Percentiles rank a stretch among this genome's conserved stretches.
Evolutionary conservation across 2,888 invertebrate genomes (phyloP).

Genomic region (Pseudococcus viburni): DNA sequence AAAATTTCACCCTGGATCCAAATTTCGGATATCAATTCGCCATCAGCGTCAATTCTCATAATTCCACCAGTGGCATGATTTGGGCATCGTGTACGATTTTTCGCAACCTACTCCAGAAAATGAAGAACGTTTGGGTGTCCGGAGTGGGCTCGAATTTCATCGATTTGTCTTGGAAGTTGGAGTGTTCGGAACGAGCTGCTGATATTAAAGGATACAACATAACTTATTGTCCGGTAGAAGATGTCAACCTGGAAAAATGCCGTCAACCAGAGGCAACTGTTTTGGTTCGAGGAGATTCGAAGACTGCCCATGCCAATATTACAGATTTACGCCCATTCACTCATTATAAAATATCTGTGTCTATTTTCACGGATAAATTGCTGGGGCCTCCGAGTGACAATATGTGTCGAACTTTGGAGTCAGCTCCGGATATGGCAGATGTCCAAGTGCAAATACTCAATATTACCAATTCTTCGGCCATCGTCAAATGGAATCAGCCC

Average conservation of each 20-base stretch:
- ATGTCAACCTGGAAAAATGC: neutral
- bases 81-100: conserved; percentile 85
- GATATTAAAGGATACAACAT: conserved; percentile 82
- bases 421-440: conserved; percentile 73
- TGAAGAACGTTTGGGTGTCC: conserved; percentile 75
- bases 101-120: conserved; percentile 74
- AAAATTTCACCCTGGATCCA: conserved; percentile 76
- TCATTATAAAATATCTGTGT: conserved; percentile 81
- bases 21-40: conserved; percentile 81
- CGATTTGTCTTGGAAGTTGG: conserved; percentile 83
- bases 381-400: conserved; percentile 77
- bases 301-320: conserved; percentile 75
- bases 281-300: neutral
- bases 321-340: conserved; percentile 81
- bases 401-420: conserved; percentile 80
- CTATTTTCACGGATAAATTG: conserved; percentile 76
- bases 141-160: conserved; percentile 74
- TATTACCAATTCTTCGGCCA: conserved; percentile 77
- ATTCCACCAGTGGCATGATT: conserved; percentile 85
- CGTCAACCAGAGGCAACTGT: neutral
- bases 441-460: conserved; percentile 75
- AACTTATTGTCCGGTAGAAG: conserved; percentile 73
- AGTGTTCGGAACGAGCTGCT: conserved; percentile 81
- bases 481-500: conserved; percentile 81
- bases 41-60: conserved; percentile 82